A percentile compares a stretch with the other conserved stretches of the same genome.
phyloP scores from a whole-genome alignment of 2,888 invertebrate species.

The Tachina grossa region DNA sequence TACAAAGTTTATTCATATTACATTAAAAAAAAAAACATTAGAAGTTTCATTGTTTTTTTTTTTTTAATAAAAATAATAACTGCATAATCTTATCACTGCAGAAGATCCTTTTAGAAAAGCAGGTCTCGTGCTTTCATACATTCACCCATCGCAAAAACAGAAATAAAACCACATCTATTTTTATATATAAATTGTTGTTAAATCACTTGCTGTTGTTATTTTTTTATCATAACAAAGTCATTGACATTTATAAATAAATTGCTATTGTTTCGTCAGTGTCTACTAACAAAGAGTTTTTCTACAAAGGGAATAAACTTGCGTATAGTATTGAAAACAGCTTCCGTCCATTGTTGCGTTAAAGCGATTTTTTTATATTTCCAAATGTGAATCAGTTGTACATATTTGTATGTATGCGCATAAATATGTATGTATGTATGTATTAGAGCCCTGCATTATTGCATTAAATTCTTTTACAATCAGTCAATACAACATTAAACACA shows the following conservation, averaged over 20 bases:
- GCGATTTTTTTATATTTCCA: conserved; percentile 9
- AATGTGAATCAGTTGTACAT: conserved; percentile 27
- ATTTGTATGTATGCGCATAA: neutral
- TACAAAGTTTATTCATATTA: no score
- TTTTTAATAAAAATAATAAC: neutral
- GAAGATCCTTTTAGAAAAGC: neutral
- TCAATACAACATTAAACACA: no score
- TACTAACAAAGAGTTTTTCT: conserved; percentile 51
- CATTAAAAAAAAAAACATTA: no score
- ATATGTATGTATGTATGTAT: neutral
- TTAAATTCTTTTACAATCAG: no score
- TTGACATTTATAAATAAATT: conserved; percentile 54
- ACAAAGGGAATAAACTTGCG: conserved; percentile 30
- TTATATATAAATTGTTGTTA: neutral
- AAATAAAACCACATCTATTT: neutral
- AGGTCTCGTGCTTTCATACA: neutral
- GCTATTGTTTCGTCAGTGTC: conserved; percentile 35
- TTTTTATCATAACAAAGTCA: conserved; percentile 57
- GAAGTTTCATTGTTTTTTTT: no score
- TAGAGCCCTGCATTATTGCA: neutral
- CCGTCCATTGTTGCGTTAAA: conserved; percentile 45
- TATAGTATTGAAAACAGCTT: conserved; percentile 33
- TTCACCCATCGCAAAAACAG: conserved; percentile 4
- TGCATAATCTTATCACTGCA: neutral
- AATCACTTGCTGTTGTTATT: conserved; percentile 24